These are phyloP conservation scores for Nerophis ophidion DNA, from an alignment of 2,113 vertebrate genomes.

Conservation along the genomic window DNA sequence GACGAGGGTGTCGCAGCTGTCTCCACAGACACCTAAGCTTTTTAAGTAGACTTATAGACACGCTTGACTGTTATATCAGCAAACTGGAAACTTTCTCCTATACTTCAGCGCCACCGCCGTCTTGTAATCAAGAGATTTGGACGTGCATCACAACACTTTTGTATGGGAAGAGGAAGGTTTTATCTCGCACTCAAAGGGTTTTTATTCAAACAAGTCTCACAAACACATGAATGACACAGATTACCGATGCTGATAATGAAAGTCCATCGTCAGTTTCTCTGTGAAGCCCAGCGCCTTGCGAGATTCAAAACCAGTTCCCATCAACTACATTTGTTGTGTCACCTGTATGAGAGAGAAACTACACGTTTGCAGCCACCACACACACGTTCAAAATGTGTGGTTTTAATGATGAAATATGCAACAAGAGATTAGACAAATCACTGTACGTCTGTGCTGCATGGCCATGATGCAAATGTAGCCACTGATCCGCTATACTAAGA, in stretches of 20 bases:
- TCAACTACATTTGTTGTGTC: conserved; percentile 44
- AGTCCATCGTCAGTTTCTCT: conserved; percentile 57
- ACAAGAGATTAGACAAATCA: conserved; percentile 76
- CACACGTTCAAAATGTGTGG: conserved; percentile 43
- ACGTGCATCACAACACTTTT: conserved; percentile 68
- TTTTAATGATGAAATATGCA: conserved; percentile 69
- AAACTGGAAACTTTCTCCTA: conserved; percentile 67
- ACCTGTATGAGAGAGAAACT: conserved; percentile 37
- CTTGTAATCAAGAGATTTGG: conserved; percentile 74
- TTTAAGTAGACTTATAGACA: conserved; percentile 78
- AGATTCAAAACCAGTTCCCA: conserved; percentile 62
- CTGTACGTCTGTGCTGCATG: conserved; percentile 62
- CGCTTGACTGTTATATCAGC: conserved; percentile 75
- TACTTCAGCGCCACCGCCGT: conserved; percentile 28
- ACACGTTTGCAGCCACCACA: background rate
- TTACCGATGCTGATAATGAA: conserved; percentile 67
- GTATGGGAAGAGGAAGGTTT: conserved; percentile 55
- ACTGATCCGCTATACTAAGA: conserved; percentile 75
- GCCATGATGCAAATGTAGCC: conserved; percentile 70
- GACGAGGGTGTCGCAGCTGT: conserved; percentile 71
- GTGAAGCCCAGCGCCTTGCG: conserved; percentile 37
- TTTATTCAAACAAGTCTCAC: conserved; percentile 68
- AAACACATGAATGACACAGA: conserved; percentile 64
- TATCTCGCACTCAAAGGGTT: conserved; percentile 68
- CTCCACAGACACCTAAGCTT: conserved; percentile 73